phyloP scores from a whole-genome alignment of 2,113 vertebrate genomes.

The Oceanites oceanicus region DNA sequence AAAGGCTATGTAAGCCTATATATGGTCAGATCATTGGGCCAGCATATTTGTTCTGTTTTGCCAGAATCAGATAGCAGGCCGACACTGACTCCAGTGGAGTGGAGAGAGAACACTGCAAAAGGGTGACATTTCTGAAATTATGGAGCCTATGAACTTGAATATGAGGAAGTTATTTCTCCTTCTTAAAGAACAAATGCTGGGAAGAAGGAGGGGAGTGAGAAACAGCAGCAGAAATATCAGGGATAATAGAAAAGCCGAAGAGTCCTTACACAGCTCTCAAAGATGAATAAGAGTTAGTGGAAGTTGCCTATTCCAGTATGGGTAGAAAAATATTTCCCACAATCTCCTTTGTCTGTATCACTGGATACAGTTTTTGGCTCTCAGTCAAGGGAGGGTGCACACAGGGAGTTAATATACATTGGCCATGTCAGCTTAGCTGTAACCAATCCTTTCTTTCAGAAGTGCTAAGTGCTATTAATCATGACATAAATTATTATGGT shows the following conservation, averaged over 20 bases:
- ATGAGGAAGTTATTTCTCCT: not conserved
- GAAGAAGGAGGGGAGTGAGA: not conserved
- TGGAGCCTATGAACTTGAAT: not conserved
- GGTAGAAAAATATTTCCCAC: not conserved
- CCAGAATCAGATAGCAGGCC: conserved; percentile 57
- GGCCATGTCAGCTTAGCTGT: not conserved
- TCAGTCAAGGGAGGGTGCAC: not conserved
- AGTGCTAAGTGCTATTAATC: not conserved
- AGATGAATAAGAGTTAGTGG: not conserved
- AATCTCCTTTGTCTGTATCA: not conserved
- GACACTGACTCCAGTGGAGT: conserved; percentile 20
- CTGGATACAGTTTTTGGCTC: not conserved
- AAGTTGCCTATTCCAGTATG: not conserved
- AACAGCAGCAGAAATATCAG: not conserved
- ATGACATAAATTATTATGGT: not conserved
- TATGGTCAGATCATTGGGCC: conserved; percentile 58
- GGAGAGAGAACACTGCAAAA: not conserved
- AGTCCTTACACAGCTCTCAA: not conserved
- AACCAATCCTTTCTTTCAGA: not conserved
- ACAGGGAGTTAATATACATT: not conserved
- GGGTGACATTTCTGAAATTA: conserved; percentile 12
- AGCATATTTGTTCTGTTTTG: conserved; percentile 63
- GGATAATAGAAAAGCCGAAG: not conserved
- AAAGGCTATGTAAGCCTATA: conserved; percentile 63
- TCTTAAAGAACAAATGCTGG: not conserved